Evolutionary conservation across 2,113 vertebrate species (phyloP), one percentile per base, ranked within the genome.

Genomic region (Lonchura striata): DNA sequence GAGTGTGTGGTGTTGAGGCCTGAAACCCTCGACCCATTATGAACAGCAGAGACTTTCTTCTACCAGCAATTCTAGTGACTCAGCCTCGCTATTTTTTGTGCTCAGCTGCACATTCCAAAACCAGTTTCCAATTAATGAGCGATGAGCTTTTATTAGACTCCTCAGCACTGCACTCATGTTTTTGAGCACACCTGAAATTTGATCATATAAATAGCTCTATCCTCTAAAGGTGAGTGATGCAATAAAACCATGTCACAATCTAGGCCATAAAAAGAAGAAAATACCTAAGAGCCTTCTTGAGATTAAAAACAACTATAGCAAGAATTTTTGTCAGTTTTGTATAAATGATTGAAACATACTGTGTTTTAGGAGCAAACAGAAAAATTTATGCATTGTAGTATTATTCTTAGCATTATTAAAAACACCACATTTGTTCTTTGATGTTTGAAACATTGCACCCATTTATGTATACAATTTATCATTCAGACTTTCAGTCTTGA

Each of bases 161-260:
- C 46, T 80, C 60, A 70, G 76, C 24, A 66, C 35, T 41, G 50
- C 25, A 66, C 8, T 65, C 0, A 0, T 83, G 68, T 3, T 52
- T 94, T 95, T 80, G 52, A 95, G 82, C 59, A 70, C 54, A 95
- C 50, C 71, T 88, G 71, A 76, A 96, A 79, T 85, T 54, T 66
- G 83, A 54, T 90, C 75, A 22, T 74, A 76, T 85, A 93, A 89
- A 94, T 88, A 92, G 60, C 50, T 90, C 30, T 76, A 59, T 54
- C 44, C 22, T 94, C 50, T 54, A 59, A 90, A 95, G 42, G 35
- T 77, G 52, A 72, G 59, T 61, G 53, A 39, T 49, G 39, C 17
- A 95, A 66, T 79, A 70, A 80, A 63, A 59, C 3, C 3, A 35
- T 78, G 65, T 49, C 72, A 82, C 46, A 82, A 44, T 79, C 30